A percentile compares a stretch with the other conserved stretches of the same genome.
Evolutionary conservation across 2,888 invertebrate species (phyloP).

Genomic region (Parelbella ahira): DNA sequence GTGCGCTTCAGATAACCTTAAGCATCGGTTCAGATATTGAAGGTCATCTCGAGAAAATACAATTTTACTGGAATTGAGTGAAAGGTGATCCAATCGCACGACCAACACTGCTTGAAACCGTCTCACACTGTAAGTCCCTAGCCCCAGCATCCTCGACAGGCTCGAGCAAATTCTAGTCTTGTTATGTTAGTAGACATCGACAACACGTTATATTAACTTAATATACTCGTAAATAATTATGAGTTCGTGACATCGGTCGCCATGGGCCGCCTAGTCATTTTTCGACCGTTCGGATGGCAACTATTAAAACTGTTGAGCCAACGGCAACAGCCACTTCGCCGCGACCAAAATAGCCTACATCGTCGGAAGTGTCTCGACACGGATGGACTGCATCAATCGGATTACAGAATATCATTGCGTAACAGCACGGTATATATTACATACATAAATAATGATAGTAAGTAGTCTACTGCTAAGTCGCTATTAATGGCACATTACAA

Average conservation of each 20-base stretch:
- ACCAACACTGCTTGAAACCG: constrained; percentile 51
- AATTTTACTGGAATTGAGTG: constrained; percentile 35
- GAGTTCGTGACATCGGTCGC: constrained; percentile 54
- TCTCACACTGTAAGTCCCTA: constrained; percentile 65
- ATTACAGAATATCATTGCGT: constrained; percentile 18
- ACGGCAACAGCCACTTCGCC: constrained; percentile 47
- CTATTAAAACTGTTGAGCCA: constrained; percentile 51
- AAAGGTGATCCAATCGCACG: constrained; percentile 45
- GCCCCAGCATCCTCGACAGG: constrained; percentile 67
- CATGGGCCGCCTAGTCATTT: too few species aligned
- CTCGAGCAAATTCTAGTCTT: constrained; percentile 61
- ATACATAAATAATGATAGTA: constrained; percentile 11
- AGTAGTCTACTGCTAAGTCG: constrained; percentile 21
- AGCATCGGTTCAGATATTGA: too few species aligned
- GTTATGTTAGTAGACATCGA: constrained; percentile 79
- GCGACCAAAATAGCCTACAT: constrained; percentile 61
- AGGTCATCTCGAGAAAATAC: too few species aligned
- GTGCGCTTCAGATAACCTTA: too few species aligned
- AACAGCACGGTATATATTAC: constrained; percentile 6
- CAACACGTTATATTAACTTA: constrained; percentile 60
- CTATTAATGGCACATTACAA: constrained; percentile 27
- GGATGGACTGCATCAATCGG: constrained; percentile 13
- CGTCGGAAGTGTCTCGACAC: constrained; percentile 37
- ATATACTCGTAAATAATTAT: constrained; percentile 39
- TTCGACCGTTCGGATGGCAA: constrained; percentile 49